Base-by-base conservation (phyloP, 1,140 invertebrate genomes). In the Zaprionus tsacasi region DNA sequence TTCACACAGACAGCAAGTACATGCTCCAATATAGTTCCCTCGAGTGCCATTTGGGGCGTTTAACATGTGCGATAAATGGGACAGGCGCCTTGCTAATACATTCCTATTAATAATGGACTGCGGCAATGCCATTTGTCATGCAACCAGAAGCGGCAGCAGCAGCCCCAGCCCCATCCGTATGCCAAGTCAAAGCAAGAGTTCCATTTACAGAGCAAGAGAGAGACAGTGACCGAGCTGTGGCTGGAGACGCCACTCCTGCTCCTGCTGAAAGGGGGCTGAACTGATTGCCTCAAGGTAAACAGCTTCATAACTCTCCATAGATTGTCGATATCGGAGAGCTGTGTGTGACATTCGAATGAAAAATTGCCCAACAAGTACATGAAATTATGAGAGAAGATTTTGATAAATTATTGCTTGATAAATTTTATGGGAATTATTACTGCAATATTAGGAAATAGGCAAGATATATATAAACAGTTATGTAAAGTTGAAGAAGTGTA, bases 51-150 rank as follows among this genome's bases (percentile, higher is more conserved):
- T 83, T 71, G 12, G 25, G 65, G 74, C 74, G 61, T 67, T 76
- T 76, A 80, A 76, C 83, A 87, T 88, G 83, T 78, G 83, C 83
- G 80, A 88, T 87, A 83, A 87, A 88, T 88, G 83, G 77, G 65
- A 78, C 77, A 88, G 72, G 66, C 80, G 70, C 55, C 70, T 33
- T 67, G 69, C 72, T 70, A 72, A 86, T 79, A 87, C 76, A 82
- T 87, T 83, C 87, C 70, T 82, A 79, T 81, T 87, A 88, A 87
- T 87, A 88, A 88, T 87, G 71, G 80, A 78, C 85, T 70, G 76
- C 50, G 83, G 59, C 85, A 87, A 79, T 56, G 85, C 59, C 83
- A 87, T 88, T 88, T 88, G 76, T 87, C 83, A 88, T 83, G 60
- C 61, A 71, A 76, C 70, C 35, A 70, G 38, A 52, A 56, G 35